A percentile compares a stretch with the other conserved stretches of the same genome.
phyloP scores from a whole-genome alignment of 2,797 vertebrate species.

The Etheostoma perlongum region DNA sequence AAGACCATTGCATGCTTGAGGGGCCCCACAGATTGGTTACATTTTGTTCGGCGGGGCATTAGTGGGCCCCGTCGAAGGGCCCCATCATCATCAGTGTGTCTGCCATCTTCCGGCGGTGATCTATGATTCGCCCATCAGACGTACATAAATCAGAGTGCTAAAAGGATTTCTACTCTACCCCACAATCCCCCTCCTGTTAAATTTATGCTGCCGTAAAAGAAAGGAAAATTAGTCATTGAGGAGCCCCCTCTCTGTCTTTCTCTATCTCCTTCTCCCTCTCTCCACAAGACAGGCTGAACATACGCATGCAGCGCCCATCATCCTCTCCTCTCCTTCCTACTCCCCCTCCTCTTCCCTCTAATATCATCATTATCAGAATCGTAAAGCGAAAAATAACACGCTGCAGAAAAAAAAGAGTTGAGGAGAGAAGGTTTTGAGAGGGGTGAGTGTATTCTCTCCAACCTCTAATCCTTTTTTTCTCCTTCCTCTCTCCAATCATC shows the following conservation, averaged over 20 bases:
- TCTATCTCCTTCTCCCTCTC: conserved; percentile 72
- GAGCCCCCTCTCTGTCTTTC: conserved; percentile 67
- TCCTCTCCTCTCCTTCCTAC: conserved; percentile 63
- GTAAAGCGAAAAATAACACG: conserved; percentile 85
- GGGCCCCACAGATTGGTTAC: conserved; percentile 90
- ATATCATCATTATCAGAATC: conserved; percentile 85
- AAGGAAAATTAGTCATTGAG: conserved; percentile 87
- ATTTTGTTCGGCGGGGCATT: conserved; percentile 90
- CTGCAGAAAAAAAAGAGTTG: conserved; percentile 43
- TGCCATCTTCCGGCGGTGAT: conserved; percentile 86
- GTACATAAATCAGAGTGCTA: conserved; percentile 89
- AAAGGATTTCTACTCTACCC: conserved; percentile 87
- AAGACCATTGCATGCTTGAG: conserved; percentile 89
- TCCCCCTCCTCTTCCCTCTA: conserved; percentile 70
- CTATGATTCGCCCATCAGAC: conserved; percentile 89
- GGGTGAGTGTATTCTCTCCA: conserved; percentile 65
- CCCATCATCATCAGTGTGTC: conserved; percentile 89
- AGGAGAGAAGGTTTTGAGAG: conserved; percentile 65
- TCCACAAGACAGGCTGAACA: conserved; percentile 71
- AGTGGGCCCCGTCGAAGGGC: conserved; percentile 84
- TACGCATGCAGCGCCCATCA: conserved; percentile 71
- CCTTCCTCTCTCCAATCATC: conserved; percentile 58
- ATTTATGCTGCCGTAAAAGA: conserved; percentile 90
- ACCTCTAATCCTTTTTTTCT: conserved; percentile 63
- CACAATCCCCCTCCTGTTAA: conserved; percentile 79